A percentile compares a stretch with the other conserved stretches of the same genome.
These are phyloP conservation scores for Illadopsis cleaveri DNA, from an alignment of 2,113 vertebrate genomes.

Conservation along the genomic window DNA sequence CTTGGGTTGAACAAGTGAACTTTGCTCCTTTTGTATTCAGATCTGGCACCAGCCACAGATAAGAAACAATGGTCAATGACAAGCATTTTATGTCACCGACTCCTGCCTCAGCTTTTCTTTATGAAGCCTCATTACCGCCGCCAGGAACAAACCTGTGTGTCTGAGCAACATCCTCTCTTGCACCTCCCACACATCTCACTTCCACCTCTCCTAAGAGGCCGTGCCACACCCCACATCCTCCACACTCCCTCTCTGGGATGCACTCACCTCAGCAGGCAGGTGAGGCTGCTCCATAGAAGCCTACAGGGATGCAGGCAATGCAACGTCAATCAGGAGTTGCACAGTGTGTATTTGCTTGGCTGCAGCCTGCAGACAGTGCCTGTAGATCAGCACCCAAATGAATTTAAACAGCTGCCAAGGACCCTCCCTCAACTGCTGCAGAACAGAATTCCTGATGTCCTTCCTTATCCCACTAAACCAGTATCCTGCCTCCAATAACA, in stretches of 20 bases:
- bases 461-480: not conserved
- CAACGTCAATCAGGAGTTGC: fast-evolving
- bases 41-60: not conserved
- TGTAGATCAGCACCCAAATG: not conserved
- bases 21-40: constrained; percentile 25
- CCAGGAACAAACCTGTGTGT: not conserved
- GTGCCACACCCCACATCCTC: not conserved
- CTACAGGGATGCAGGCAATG: not conserved
- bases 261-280: not conserved
- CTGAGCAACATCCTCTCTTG: not conserved
- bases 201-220: not conserved
- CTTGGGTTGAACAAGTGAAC: not conserved
- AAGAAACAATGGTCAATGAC: not conserved
- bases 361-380: not conserved
- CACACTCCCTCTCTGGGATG: not conserved
- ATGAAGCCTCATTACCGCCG: not conserved
- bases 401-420: not conserved
- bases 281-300: fast-evolving
- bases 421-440: not conserved
- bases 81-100: not conserved
- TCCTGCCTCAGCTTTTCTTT: not conserved
- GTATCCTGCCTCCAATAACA: not conserved
- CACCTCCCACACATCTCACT: not conserved
- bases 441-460: not conserved
- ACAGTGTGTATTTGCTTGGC: not conserved